Base-by-base conservation (phyloP, 2,797 vertebrate genomes). In the Morelia viridis region DNA sequence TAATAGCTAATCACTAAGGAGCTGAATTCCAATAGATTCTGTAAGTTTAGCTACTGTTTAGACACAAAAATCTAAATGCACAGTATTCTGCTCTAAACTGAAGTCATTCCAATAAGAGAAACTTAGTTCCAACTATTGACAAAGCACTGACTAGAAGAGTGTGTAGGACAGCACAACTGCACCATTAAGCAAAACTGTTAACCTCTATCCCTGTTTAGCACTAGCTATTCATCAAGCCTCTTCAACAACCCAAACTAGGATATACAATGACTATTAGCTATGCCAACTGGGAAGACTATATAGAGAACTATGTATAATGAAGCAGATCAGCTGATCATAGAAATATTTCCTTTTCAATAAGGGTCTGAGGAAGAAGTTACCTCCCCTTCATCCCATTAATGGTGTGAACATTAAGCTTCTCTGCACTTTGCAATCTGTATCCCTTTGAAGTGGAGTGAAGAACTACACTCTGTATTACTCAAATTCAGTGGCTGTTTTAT, bases 221-320 rank as follows among this genome's bases (percentile, higher is more conserved):
- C 91, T 57, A 89, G 91, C 92, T 94, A 94, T 95, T 92, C 95
- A 93, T 93, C 94, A 94, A 93, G 41, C 95, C 94, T 89, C 94
- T 96, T 95, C 94, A 95, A 89, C 35, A 92, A 13, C 10, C 65
- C 85, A 88, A 53, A 22, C 46, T 64, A 85, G 5, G 3, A 62
- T 46, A 58, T 41, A 5, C 31, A 57, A 85, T 57, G 19, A 22
- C 65, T 57, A 80, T 94, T 95, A 92, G 94, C 95, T 94, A 96
- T 93, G 94, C 94, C 93, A 93, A 95, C 35, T 94, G 92, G 95
- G 92, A 92, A 90, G 31, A 95, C 87, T 94, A 92, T 94, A 91
- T 92, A 95, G 96, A 95, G 94, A 94, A 95, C 93, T 1, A 28
- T 60, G 31, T 41, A 17, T 46, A 35, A 19, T 19, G n/a, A 68